A percentile compares a stretch with the other conserved stretches of the same genome.
Conservation (phyloP, 2,888 invertebrate species). For the Dione vanillae region DNA sequence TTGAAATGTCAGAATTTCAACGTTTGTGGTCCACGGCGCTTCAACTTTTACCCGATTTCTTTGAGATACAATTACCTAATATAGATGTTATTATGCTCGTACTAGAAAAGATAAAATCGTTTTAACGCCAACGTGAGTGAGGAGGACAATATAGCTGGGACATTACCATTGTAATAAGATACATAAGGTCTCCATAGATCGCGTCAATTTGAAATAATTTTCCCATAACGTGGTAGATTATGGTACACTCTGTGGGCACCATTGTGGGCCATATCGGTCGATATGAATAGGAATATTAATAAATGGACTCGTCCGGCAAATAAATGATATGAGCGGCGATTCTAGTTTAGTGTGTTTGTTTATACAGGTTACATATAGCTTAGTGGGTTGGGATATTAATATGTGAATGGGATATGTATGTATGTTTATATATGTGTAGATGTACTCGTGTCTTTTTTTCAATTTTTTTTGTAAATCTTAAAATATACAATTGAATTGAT, state of each 20-base stretch:
- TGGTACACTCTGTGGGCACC: constrained; percentile 43
- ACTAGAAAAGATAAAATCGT: constrained; percentile 48
- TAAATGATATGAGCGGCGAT: constrained; percentile 42
- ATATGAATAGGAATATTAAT: constrained; percentile 49
- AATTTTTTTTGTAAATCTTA: too few relatives aligned
- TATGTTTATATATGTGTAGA: too few relatives aligned
- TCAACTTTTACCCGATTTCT: constrained; percentile 36
- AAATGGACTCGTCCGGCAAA: constrained; percentile 48
- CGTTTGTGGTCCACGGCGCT: constrained; percentile 58
- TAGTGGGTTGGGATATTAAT: background rate
- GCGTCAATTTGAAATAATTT: constrained; percentile 70
- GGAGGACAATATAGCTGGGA: constrained; percentile 44
- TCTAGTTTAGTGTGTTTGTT: constrained; percentile 32
- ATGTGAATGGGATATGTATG: too few relatives aligned
- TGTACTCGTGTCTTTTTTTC: too few relatives aligned
- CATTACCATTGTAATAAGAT: constrained; percentile 51
- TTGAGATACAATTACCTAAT: constrained; percentile 47
- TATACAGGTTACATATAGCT: constrained; percentile 20
- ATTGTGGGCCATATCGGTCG: constrained; percentile 47
- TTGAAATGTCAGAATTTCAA: constrained; percentile 47
- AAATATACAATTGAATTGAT: too few relatives aligned
- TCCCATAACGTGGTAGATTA: constrained; percentile 59
- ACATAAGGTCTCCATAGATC: constrained; percentile 53
- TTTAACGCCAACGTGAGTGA: constrained; percentile 49
- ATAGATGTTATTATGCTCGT: constrained; percentile 49